Percentiles rank a stretch among this genome's conserved stretches.
phyloP scores from a whole-genome alignment of 2,113 vertebrate genomes.

The Gobio gobio region DNA sequence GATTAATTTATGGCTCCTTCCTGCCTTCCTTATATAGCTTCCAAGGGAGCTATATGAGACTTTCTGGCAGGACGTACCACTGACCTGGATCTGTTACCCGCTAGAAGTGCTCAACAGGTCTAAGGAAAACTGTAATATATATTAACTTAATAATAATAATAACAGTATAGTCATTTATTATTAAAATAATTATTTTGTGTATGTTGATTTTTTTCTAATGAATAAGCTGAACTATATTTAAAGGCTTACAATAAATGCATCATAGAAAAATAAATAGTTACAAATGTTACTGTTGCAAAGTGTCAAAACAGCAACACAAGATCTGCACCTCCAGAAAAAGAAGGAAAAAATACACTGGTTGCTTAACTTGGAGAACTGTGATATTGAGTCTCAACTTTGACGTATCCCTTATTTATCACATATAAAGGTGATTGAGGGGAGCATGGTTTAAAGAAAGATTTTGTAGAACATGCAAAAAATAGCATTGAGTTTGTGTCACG shows the following conservation, averaged over 20 bases:
- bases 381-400: conserved; percentile 51
- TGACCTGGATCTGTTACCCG: conserved; percentile 50
- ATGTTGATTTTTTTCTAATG: not conserved
- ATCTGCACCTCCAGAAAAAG: not conserved
- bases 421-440: conserved; percentile 45
- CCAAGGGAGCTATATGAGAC: conserved; percentile 42
- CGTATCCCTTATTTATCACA: conserved; percentile 26
- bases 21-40: conserved; percentile 23
- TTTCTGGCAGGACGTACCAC: conserved; percentile 38
- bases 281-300: not conserved
- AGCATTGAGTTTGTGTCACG: conserved; percentile 48
- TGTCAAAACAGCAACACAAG: not conserved
- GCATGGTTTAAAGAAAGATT: conserved; percentile 64
- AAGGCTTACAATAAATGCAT: not conserved
- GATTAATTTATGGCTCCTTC: conserved; percentile 48
- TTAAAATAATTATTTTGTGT: not conserved
- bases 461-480: conserved; percentile 56
- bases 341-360: not conserved
- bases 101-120: conserved; percentile 40
- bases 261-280: not conserved
- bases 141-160: not conserved
- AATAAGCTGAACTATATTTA: not conserved
- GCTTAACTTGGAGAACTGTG: not conserved
- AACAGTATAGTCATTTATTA: not conserved
- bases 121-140: not conserved